Conservation (phyloP, 2,113 vertebrate genomes). For the Corythaixoides concolor region DNA sequence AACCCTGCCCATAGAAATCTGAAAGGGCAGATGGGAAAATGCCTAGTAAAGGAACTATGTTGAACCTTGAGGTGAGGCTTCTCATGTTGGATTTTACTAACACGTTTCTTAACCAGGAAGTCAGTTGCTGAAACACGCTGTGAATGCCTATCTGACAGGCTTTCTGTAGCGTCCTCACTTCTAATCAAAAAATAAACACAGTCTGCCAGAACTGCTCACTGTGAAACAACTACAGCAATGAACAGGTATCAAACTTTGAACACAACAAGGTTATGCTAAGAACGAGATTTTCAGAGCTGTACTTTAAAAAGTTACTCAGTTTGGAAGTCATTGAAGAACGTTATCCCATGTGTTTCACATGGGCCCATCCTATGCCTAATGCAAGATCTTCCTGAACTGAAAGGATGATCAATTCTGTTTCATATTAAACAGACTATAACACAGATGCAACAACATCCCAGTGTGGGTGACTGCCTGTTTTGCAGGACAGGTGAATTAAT, state of each 20-base stretch:
- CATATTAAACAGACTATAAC: background rate
- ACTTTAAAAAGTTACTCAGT: background rate
- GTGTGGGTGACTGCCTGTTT: background rate
- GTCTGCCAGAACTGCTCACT: background rate
- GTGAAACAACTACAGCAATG: background rate
- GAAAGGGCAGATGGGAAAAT: background rate
- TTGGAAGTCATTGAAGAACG: background rate
- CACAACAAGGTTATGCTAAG: background rate
- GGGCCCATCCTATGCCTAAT: background rate
- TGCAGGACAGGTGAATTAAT: background rate
- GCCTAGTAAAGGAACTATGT: background rate
- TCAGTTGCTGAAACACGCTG: background rate
- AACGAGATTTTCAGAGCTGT: background rate
- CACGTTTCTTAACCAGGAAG: background rate
- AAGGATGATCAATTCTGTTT: background rate
- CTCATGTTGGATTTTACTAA: background rate
- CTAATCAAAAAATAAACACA: background rate
- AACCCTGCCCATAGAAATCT: background rate
- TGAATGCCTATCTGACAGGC: background rate
- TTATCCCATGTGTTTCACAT: background rate
- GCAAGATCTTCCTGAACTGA: background rate
- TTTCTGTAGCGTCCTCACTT: background rate
- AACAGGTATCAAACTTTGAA: background rate
- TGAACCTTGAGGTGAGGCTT: background rate
- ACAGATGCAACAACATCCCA: background rate